phyloP scores from a whole-genome alignment of 2,888 invertebrate species.

The Octonoba sinensis region DNA sequence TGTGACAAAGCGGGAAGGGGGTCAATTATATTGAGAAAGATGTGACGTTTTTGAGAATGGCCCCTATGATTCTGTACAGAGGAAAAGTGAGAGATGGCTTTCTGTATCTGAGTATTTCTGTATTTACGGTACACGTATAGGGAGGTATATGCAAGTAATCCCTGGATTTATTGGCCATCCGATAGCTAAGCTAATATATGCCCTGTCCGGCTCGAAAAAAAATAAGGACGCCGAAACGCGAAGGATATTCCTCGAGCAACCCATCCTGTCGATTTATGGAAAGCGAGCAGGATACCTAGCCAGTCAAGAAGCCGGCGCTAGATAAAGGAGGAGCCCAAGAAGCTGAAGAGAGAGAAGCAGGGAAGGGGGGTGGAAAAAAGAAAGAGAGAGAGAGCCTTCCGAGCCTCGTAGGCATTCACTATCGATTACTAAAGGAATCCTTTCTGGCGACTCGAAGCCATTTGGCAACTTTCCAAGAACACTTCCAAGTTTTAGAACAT shows the following conservation, averaged over 20 bases:
- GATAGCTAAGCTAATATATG: background rate
- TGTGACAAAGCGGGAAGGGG: too few relatives aligned
- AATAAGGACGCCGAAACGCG: background rate
- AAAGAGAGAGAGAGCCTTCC: too few relatives aligned
- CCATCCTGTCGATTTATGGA: constrained; percentile 1
- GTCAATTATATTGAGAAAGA: too few relatives aligned
- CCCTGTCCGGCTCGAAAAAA: background rate
- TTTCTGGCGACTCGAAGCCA: constrained; percentile 14
- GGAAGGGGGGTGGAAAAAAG: background rate
- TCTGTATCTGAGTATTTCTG: too few relatives aligned
- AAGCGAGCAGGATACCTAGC: background rate
- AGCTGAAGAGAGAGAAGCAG: background rate
- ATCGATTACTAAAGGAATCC: constrained; percentile 50
- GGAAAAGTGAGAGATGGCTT: too few relatives aligned
- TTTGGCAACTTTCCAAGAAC: constrained; percentile 53
- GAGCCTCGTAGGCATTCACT: constrained; percentile 37
- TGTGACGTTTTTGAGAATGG: too few relatives aligned
- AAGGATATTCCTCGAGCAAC: background rate
- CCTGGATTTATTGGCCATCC: too few relatives aligned
- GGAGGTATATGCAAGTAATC: too few relatives aligned
- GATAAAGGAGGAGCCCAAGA: background rate
- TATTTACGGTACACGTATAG: too few relatives aligned
- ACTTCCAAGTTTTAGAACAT: constrained; percentile 36
- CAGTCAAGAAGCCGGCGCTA: constrained; percentile 8
- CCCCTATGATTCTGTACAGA: too few relatives aligned